phyloP scores from a whole-genome alignment of 2,888 invertebrate genomes.

The Zootermopsis nevadensis region DNA sequence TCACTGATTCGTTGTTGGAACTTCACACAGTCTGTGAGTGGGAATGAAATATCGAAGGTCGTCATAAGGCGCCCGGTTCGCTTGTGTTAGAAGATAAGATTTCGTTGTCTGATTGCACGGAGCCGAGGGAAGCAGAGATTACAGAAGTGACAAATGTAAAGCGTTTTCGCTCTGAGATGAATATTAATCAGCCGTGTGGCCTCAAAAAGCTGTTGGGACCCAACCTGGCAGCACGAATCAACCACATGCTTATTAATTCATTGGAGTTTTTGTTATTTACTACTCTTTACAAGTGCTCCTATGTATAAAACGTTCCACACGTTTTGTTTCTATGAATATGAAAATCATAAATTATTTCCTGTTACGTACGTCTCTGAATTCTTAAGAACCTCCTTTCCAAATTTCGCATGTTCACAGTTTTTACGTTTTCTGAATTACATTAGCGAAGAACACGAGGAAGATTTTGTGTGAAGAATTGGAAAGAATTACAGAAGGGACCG shows the following conservation, averaged over 20 bases:
- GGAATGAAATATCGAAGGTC: constrained; percentile 30
- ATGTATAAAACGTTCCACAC: background rate
- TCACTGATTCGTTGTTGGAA: constrained; percentile 17
- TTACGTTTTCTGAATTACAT: too few species aligned
- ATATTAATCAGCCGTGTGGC: constrained; percentile 7
- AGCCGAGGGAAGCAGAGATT: background rate
- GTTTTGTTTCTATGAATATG: background rate
- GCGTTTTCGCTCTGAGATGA: background rate
- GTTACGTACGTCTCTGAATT: too few species aligned
- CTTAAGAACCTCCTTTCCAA: too few species aligned
- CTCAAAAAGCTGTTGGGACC: background rate
- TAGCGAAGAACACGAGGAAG: too few species aligned
- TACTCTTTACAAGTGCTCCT: background rate
- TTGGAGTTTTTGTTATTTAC: background rate
- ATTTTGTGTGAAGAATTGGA: too few species aligned
- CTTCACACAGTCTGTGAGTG: constrained; percentile 5
- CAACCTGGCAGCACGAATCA: background rate
- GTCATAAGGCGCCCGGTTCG: constrained; percentile 16
- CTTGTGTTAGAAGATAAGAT: constrained; percentile 18
- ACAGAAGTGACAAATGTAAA: constrained; percentile 13
- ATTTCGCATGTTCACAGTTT: too few species aligned
- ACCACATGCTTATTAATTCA: background rate
- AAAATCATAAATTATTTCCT: background rate
- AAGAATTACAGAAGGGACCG: too few species aligned
- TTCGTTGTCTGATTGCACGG: constrained; percentile 22